These are phyloP conservation scores for Liopterus haemorrhoidalis DNA, from an alignment of 2,888 invertebrate genomes.

Conservation along the genomic window DNA sequence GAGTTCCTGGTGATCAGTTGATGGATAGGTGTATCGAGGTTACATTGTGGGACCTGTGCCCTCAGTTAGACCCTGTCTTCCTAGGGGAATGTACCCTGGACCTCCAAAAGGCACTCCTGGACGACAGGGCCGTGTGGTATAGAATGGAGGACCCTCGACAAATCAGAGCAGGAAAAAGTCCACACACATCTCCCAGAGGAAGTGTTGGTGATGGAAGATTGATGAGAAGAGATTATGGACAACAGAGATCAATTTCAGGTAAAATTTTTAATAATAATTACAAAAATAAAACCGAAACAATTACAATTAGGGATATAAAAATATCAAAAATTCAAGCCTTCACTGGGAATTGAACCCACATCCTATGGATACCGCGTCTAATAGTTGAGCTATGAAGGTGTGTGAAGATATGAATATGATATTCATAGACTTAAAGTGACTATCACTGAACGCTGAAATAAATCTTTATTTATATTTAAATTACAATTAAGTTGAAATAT, in stretches of 20 bases:
- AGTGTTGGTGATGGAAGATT: slow-evolving; percentile 64
- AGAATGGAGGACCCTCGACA: slow-evolving; percentile 73
- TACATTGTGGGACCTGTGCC: slow-evolving; percentile 81
- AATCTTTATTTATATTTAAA: no score
- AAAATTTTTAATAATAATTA: no score
- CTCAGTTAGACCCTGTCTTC: slow-evolving; percentile 74
- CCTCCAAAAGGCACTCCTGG: slow-evolving; percentile 75
- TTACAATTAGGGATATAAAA: no score
- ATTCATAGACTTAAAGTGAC: no score
- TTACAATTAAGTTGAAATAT: no score
- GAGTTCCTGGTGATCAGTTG: slow-evolving; percentile 71
- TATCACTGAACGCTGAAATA: no score
- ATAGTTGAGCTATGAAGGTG: no score
- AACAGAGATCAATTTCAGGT: slow-evolving; percentile 69
- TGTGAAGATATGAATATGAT: no score
- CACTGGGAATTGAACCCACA: no score
- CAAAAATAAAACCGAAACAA: no score
- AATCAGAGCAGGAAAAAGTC: slow-evolving; percentile 62
- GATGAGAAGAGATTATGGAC: slow-evolving; percentile 66
- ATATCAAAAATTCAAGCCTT: no score
- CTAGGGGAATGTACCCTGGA: slow-evolving; percentile 77
- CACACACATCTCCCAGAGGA: slow-evolving; percentile 72
- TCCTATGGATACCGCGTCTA: no score
- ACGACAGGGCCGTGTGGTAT: slow-evolving; percentile 87
- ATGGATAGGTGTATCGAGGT: slow-evolving; percentile 78